Evolutionary conservation across 2,888 invertebrate species (phyloP).

Genomic region (Melieria crassipennis): DNA sequence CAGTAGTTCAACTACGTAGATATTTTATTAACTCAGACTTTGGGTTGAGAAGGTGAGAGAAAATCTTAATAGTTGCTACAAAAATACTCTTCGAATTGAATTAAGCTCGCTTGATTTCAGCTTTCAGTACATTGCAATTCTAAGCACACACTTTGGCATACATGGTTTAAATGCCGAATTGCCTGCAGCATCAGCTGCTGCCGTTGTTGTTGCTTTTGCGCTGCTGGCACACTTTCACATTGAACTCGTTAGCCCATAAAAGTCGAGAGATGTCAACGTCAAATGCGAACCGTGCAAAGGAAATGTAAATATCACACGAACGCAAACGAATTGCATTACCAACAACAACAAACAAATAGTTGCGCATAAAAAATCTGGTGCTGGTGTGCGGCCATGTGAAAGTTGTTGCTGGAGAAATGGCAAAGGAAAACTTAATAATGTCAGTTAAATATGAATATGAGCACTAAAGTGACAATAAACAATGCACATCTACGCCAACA

Average conservation of each 20-base stretch:
- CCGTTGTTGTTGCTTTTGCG: neutral
- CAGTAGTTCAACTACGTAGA: too few relatives aligned
- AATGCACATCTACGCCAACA: neutral
- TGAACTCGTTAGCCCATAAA: conserved; percentile 30
- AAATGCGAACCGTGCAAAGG: neutral
- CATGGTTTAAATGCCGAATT: too few relatives aligned
- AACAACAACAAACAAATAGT: neutral
- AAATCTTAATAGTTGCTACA: too few relatives aligned
- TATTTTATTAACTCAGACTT: too few relatives aligned
- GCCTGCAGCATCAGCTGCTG: too few relatives aligned
- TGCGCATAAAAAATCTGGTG: neutral
- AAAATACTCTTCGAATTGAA: too few relatives aligned
- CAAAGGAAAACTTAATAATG: conserved; percentile 15
- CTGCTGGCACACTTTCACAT: conserved; percentile 7
- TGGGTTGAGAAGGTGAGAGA: too few relatives aligned
- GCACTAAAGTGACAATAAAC: conserved; percentile 13
- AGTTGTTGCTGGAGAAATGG: conserved; percentile 2
- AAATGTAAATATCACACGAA: neutral
- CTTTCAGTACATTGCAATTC: too few relatives aligned
- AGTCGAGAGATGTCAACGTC: neutral
- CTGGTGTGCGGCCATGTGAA: neutral
- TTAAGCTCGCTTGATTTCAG: too few relatives aligned
- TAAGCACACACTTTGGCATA: too few relatives aligned
- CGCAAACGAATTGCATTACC: neutral
- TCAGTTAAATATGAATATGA: conserved; percentile 20